phyloP scores from a whole-genome alignment of 2,888 invertebrate species.

The Lamproptera curius region DNA sequence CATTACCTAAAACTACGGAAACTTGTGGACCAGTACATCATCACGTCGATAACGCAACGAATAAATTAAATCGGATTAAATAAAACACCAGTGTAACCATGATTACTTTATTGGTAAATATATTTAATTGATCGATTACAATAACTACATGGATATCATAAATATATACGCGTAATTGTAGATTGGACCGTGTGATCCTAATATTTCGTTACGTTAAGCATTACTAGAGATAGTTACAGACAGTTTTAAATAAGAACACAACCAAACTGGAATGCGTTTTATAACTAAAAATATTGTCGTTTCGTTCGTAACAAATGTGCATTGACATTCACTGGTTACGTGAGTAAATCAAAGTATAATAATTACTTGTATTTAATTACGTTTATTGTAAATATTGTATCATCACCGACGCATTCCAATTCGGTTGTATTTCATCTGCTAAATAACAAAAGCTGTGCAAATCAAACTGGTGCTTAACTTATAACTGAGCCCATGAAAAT shows the following conservation, averaged over 20 bases:
- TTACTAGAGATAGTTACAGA: background rate
- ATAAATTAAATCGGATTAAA: background rate
- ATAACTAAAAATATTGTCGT: background rate
- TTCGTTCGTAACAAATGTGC: too few species aligned
- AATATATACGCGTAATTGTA: constrained; percentile 20
- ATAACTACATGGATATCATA: constrained; percentile 10
- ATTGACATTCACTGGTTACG: too few species aligned
- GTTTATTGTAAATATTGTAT: background rate
- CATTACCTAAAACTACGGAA: too few species aligned
- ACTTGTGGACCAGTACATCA: too few species aligned
- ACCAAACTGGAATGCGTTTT: constrained; percentile 4
- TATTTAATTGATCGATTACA: constrained; percentile 12
- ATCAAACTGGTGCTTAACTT: constrained; percentile 10
- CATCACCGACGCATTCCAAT: background rate
- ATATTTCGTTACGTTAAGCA: background rate
- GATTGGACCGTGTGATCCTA: background rate
- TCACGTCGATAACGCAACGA: too few species aligned
- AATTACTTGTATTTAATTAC: too few species aligned
- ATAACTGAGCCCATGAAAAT: constrained; percentile 15
- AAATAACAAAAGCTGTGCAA: constrained; percentile 1
- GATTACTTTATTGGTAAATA: constrained; percentile 18
- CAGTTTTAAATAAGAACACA: too few species aligned
- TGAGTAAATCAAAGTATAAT: too few species aligned
- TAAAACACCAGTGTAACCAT: constrained; percentile 3
- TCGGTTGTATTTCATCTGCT: background rate